phyloP scores from a whole-genome alignment of 2,888 invertebrate genomes.

The Dolichopus griseipennis region DNA sequence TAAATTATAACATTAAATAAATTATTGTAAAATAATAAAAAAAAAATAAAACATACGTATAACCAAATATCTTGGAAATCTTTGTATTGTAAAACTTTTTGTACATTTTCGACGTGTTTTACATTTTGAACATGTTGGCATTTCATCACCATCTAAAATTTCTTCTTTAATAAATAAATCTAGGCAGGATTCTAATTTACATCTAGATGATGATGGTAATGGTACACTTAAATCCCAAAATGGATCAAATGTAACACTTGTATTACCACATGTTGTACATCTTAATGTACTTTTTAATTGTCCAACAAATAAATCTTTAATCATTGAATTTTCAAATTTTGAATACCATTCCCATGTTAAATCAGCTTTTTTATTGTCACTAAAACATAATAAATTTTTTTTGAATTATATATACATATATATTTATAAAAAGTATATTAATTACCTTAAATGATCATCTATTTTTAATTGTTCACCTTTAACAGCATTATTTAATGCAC shows the following conservation, averaged over 20 bases:
- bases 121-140: conserved; percentile 90
- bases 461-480: conserved; percentile 65
- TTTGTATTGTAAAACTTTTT: conserved; percentile 88
- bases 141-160: conserved; percentile 88
- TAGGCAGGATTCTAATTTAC: conserved; percentile 76
- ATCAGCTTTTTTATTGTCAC: conserved; percentile 76
- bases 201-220: conserved; percentile 67
- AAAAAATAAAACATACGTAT: conserved; percentile 51
- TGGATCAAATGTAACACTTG: conserved; percentile 88
- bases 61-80: conserved; percentile 87
- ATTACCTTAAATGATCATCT: conserved; percentile 69
- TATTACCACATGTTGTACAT: conserved; percentile 81
- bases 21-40: too few relatives aligned
- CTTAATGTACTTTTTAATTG: conserved; percentile 84
- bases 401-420: background rate
- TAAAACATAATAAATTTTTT: conserved; percentile 39
- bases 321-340: conserved; percentile 76
- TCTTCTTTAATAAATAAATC: conserved; percentile 88
- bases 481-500: conserved; percentile 72
- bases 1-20: too few relatives aligned
- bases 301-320: conserved; percentile 88
- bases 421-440: background rate
- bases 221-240: conserved; percentile 90
- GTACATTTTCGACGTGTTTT: conserved; percentile 84
- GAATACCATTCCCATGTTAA: conserved; percentile 83